A percentile compares a stretch with the other conserved stretches of the same genome.
These are phyloP conservation scores for Limonius californicus DNA, from an alignment of 1,140 invertebrate species.

Conservation along the genomic window DNA sequence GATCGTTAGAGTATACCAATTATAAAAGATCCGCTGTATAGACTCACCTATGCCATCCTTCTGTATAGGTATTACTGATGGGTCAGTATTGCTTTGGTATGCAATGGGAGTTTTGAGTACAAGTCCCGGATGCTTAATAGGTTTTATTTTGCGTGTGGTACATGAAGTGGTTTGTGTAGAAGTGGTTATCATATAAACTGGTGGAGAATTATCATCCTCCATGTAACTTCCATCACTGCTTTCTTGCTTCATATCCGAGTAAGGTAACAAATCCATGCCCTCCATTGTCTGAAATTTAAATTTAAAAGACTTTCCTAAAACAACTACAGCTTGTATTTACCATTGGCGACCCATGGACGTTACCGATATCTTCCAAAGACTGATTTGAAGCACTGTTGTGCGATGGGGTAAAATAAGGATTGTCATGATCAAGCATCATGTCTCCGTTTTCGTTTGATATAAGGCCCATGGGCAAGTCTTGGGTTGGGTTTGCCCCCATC, in stretches of 20 bases:
- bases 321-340: too few relatives aligned
- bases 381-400: constrained; percentile 49
- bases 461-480: constrained; percentile 48
- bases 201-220: constrained; percentile 43
- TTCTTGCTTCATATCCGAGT: constrained; percentile 43
- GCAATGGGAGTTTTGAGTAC: constrained; percentile 76
- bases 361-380: constrained; percentile 56
- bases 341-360: constrained; percentile 54
- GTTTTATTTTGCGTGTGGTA: constrained; percentile 65
- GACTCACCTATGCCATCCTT: constrained; percentile 78
- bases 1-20: too few relatives aligned
- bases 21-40: too few relatives aligned
- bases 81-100: constrained; percentile 73
- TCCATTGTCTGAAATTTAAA: constrained; percentile 38
- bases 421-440: constrained; percentile 55
- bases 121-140: constrained; percentile 69
- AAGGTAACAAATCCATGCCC: constrained; percentile 43
- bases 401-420: constrained; percentile 55
- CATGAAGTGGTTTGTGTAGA: constrained; percentile 54
- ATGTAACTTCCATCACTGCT: constrained; percentile 45
- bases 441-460: constrained; percentile 39
- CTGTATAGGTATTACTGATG: constrained; percentile 73
- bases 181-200: constrained; percentile 52
- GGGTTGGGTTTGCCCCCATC: constrained; percentile 63
- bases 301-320: too few relatives aligned